Conservation (phyloP, 2,888 invertebrate genomes). For the Sthenelais limicola region DNA sequence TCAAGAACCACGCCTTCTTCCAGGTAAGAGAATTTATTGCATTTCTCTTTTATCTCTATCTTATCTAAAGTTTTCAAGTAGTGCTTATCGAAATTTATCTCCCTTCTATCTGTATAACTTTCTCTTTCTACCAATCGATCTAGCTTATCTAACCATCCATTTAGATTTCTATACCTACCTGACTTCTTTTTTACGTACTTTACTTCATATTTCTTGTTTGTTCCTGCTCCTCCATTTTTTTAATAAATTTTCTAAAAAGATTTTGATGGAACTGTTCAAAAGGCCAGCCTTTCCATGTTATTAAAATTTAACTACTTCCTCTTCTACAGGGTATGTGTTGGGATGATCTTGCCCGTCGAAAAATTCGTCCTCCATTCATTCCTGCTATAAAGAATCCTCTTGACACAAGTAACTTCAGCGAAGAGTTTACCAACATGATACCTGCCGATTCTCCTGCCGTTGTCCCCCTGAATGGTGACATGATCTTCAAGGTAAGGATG, state of each 20-base stretch:
- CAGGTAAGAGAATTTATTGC: constrained; percentile 76
- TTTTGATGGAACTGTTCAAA: too few relatives aligned
- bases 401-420: constrained; percentile 96
- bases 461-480: constrained; percentile 81
- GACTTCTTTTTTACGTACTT: too few relatives aligned
- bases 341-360: constrained; percentile 84
- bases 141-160: too few relatives aligned
- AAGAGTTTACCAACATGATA: constrained; percentile 94
- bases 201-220: too few relatives aligned
- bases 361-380: constrained; percentile 89
- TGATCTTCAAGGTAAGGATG: constrained; percentile 85
- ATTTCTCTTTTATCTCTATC: background rate
- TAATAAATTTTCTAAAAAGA: too few relatives aligned
- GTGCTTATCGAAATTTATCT: background rate
- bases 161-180: too few relatives aligned
- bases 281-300: too few relatives aligned
- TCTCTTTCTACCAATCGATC: too few relatives aligned
- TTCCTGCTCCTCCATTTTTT: too few relatives aligned
- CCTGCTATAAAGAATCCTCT: constrained; percentile 88
- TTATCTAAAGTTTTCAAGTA: background rate
- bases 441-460: constrained; percentile 93
- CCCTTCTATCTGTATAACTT: too few relatives aligned
- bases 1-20: constrained; percentile 93
- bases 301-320: constrained; percentile 17
- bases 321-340: constrained; percentile 81